Percentiles rank a stretch among this genome's conserved stretches.
Conservation (phyloP, 2,797 vertebrate genomes). For the Onychomys leucogaster region DNA sequence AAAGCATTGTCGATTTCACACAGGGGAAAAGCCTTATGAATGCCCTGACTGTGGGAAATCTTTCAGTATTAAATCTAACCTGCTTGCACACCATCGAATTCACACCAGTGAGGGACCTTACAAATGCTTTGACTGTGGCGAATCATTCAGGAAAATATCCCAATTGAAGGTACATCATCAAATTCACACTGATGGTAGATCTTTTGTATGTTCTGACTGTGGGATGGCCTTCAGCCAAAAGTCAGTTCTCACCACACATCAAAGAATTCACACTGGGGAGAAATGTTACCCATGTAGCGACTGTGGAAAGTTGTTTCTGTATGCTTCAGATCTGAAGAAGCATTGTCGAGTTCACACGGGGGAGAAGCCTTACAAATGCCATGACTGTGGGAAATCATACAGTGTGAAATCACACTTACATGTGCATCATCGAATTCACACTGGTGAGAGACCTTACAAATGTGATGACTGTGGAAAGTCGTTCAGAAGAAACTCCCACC, state of each 20-base stretch:
- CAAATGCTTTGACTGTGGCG: slow-evolving; percentile 34
- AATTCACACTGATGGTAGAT: neutral
- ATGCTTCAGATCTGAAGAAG: slow-evolving; percentile 26
- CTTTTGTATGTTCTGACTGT: slow-evolving; percentile 20
- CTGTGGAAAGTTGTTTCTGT: slow-evolving; percentile 18
- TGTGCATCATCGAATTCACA: neutral
- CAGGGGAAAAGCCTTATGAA: slow-evolving; percentile 9
- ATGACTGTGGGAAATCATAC: neutral
- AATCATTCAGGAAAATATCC: slow-evolving; percentile 18
- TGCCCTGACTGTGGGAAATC: slow-evolving; percentile 34
- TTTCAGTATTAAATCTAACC: slow-evolving; percentile 22
- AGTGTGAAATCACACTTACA: slow-evolving; percentile 8
- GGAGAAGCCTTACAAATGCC: slow-evolving; percentile 31
- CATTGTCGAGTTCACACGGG: slow-evolving; percentile 10
- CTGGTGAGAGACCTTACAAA: neutral
- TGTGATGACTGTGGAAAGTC: neutral
- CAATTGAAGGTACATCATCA: neutral
- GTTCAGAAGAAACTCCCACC: neutral
- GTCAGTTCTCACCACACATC: neutral
- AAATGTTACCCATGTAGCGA: neutral
- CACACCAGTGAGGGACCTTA: slow-evolving; percentile 16
- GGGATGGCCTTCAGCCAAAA: slow-evolving; percentile 39
- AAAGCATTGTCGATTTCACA: neutral
- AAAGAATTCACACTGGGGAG: neutral
- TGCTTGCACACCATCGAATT: slow-evolving; percentile 9